Evolutionary conservation across 2,888 invertebrate species (phyloP).

Genomic region (Acrobasis suavella): DNA sequence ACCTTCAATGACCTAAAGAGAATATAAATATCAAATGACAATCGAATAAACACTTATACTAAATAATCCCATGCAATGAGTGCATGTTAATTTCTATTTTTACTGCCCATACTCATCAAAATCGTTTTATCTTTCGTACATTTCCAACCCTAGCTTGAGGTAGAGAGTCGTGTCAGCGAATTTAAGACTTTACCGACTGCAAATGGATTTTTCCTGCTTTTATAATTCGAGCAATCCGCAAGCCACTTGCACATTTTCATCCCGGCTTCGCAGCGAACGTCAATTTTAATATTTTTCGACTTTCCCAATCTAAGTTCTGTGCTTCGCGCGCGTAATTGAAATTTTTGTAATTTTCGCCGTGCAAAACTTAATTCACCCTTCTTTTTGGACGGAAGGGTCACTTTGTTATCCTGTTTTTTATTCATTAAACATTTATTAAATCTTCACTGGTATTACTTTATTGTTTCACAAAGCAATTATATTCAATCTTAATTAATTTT

Average conservation of each 20-base stretch:
- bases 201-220: constrained; percentile 65
- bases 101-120: neutral
- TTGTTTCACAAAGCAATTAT: neutral
- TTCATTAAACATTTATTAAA: constrained; percentile 8
- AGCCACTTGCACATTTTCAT: constrained; percentile 43
- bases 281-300: constrained; percentile 37
- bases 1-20: too few species aligned
- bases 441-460: neutral
- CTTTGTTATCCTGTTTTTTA: neutral
- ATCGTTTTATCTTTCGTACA: neutral
- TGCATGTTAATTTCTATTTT: neutral
- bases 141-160: constrained; percentile 27
- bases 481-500: neutral
- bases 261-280: constrained; percentile 40
- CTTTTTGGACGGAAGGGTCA: constrained; percentile 1
- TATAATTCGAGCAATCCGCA: constrained; percentile 57
- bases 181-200: constrained; percentile 65
- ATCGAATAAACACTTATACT: too few species aligned
- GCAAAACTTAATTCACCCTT: constrained; percentile 15
- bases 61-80: too few species aligned
- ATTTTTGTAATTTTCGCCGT: constrained; percentile 21
- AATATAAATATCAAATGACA: too few species aligned
- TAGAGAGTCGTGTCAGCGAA: constrained; percentile 60
- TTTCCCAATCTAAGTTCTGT: constrained; percentile 26
- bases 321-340: constrained; percentile 18